Evolutionary conservation across 2,888 invertebrate genomes (phyloP).

Genomic region (Cataglyphis rosenhaueri): DNA sequence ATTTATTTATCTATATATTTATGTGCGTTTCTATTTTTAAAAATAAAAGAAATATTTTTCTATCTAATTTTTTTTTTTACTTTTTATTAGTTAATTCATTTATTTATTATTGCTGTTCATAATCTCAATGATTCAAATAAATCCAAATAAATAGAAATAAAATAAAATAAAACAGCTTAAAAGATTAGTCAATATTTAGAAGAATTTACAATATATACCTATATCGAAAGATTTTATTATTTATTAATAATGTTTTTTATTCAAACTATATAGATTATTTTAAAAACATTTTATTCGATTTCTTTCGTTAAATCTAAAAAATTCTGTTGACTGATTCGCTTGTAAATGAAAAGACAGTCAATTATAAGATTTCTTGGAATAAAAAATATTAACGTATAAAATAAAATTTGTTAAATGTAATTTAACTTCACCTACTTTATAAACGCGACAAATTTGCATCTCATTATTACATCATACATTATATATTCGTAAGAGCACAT

Average conservation of each 20-base stretch:
- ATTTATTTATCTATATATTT: background rate
- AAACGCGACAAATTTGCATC: constrained; percentile 11
- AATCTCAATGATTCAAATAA: background rate
- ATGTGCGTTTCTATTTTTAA: background rate
- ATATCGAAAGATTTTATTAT: background rate
- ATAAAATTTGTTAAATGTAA: background rate
- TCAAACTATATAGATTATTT: constrained; percentile 2
- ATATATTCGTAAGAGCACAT: constrained; percentile 6
- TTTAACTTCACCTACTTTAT: background rate
- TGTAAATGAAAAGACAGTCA: background rate
- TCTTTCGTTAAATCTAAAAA: background rate
- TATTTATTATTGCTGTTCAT: background rate
- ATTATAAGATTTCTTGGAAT: background rate
- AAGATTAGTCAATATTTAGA: too few species aligned
- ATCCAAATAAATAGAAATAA: too few species aligned
- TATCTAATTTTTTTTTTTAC: background rate
- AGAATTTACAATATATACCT: background rate
- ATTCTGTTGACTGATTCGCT: background rate
- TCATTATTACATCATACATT: background rate
- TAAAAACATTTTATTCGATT: background rate
- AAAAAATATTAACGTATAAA: background rate
- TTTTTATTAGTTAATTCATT: background rate
- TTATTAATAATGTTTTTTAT: background rate
- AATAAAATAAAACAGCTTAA: too few species aligned
- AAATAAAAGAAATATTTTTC: background rate